Conservation (phyloP, 2,888 invertebrate species). For the Drosophila nigritarsus region DNA sequence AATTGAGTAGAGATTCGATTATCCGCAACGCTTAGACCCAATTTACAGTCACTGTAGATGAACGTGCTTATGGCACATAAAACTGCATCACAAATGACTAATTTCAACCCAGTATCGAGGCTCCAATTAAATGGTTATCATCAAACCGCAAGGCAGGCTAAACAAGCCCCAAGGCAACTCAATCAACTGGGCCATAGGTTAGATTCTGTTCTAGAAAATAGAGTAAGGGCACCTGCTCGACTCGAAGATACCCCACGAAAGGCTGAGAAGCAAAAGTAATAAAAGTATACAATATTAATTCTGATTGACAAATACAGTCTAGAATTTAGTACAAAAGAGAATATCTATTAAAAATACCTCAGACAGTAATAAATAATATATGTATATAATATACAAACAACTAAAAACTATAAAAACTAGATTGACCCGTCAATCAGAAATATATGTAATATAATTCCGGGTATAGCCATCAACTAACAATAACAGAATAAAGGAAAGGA, state of each 20-base stretch:
- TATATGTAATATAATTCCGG: background rate
- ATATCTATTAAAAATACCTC: background rate
- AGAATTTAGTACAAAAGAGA: background rate
- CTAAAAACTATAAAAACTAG: background rate
- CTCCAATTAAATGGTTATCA: slow-evolving; percentile 34
- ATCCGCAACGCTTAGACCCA: slow-evolving; percentile 24
- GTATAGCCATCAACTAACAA: background rate
- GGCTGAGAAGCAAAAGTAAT: background rate
- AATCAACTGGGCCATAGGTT: slow-evolving; percentile 25
- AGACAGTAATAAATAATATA: too few relatives aligned
- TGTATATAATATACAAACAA: too few relatives aligned
- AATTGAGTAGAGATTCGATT: slow-evolving; percentile 55
- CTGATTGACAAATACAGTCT: background rate
- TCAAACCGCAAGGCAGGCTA: slow-evolving; percentile 27
- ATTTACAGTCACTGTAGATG: slow-evolving; percentile 25
- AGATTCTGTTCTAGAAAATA: slow-evolving; percentile 14
- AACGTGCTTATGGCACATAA: slow-evolving; percentile 57
- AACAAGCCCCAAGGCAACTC: slow-evolving; percentile 16
- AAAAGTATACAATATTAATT: background rate
- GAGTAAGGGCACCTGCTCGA: background rate
- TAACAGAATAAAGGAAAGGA: slow-evolving; percentile 1
- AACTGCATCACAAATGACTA: slow-evolving; percentile 22
- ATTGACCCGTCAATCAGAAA: background rate
- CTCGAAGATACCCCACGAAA: slow-evolving; percentile 2
- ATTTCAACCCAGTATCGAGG: slow-evolving; percentile 11